These are phyloP conservation scores for Barnardius zonarius DNA, from an alignment of 2,113 vertebrate genomes.

Conservation along the genomic window DNA sequence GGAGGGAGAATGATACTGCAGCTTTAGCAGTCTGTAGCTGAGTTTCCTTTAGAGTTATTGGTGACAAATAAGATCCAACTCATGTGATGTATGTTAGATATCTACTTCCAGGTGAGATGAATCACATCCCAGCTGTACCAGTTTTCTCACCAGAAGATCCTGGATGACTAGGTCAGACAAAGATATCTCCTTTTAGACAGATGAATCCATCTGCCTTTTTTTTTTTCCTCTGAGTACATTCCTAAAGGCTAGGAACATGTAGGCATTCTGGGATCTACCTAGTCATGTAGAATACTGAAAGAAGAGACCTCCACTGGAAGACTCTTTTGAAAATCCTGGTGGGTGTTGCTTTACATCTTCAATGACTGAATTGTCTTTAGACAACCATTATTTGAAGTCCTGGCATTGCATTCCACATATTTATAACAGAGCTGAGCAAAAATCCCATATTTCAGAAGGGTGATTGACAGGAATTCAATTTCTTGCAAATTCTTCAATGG, in stretches of 20 bases:
- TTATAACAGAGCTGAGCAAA: not conserved
- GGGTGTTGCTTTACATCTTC: not conserved
- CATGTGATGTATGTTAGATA: not conserved
- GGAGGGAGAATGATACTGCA: not conserved
- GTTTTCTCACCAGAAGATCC: not conserved
- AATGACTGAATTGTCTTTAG: fast-evolving
- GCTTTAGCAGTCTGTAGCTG: not conserved
- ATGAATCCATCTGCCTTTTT: not conserved
- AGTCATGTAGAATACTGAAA: not conserved
- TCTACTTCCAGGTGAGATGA: not conserved
- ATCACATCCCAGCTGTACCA: not conserved
- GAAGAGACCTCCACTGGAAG: not conserved
- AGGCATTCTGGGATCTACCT: not conserved
- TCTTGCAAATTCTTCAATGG: not conserved
- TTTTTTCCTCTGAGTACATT: not conserved
- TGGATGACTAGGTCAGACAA: not conserved
- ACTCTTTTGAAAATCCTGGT: not conserved
- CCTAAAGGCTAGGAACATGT: not conserved
- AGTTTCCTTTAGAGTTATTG: not conserved
- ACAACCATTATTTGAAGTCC: not conserved
- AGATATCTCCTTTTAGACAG: not conserved
- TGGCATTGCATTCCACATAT: not conserved
- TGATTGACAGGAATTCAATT: not conserved
- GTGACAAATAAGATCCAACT: not conserved
- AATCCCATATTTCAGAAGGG: fast-evolving